These are phyloP conservation scores for Progne subis DNA, from an alignment of 2,113 vertebrate genomes.

Conservation along the genomic window DNA sequence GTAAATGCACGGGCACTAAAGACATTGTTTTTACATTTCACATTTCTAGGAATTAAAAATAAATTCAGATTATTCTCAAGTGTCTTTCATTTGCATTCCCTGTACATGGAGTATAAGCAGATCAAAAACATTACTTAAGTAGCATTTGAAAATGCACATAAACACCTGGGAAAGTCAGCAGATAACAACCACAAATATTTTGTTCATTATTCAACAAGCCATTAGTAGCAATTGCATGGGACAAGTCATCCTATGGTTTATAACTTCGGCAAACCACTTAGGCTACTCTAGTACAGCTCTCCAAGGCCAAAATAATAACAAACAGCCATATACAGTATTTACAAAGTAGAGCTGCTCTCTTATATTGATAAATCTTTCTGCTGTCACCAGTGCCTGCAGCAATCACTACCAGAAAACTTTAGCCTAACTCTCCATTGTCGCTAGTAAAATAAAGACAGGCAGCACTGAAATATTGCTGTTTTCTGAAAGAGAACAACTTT, in stretches of 20 bases:
- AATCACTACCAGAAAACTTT: background rate
- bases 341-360: background rate
- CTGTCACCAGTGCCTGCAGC: background rate
- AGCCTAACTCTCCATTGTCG: background rate
- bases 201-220: conserved; percentile 1
- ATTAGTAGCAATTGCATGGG: background rate
- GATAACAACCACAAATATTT: background rate
- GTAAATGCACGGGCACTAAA: background rate
- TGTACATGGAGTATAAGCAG: background rate
- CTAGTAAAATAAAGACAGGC: background rate
- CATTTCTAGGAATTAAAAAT: background rate
- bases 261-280: background rate
- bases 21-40: background rate
- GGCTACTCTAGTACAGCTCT: background rate
- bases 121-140: background rate
- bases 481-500: background rate
- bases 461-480: background rate
- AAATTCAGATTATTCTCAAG: background rate
- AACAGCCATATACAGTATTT: background rate
- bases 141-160: background rate
- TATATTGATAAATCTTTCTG: background rate
- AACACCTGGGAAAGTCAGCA: background rate
- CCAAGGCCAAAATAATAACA: background rate
- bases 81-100: background rate
- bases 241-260: background rate